These are phyloP conservation scores for Thalassophryne amazonica DNA, from an alignment of 2,797 vertebrate species.

Conservation along the genomic window DNA sequence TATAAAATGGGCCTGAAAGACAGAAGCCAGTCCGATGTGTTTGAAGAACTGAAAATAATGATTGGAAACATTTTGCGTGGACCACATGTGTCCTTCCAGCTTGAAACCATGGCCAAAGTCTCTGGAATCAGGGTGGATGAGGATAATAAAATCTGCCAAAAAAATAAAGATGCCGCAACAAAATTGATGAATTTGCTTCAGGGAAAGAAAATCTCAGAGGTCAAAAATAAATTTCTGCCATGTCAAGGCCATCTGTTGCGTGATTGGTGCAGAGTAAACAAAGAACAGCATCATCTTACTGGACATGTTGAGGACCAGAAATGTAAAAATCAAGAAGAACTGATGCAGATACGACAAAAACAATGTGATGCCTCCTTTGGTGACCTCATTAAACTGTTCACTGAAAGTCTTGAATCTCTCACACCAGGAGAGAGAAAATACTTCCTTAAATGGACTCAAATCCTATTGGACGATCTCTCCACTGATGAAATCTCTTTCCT, in stretches of 20 bases:
- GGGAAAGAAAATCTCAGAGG: conserved; percentile 22
- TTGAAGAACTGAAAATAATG: conserved; percentile 32
- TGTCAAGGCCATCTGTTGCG: conserved; percentile 79
- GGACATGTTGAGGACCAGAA: conserved; percentile 70
- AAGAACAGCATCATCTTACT: conserved; percentile 67
- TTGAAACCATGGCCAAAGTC: conserved; percentile 43
- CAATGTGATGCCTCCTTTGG: conserved; percentile 59
- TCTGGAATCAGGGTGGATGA: conserved; percentile 65
- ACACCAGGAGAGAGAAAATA: conserved; percentile 47
- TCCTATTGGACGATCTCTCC: conserved; percentile 50
- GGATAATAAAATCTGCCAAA: conserved; percentile 38
- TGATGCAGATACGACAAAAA: conserved; percentile 19
- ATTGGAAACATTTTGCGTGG: conserved; percentile 35
- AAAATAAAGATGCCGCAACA: conserved; percentile 57
- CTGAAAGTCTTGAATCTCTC: conserved; percentile 34
- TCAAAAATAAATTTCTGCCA: conserved; percentile 71
- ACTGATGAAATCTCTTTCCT: conserved; percentile 33
- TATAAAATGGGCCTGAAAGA: conserved; percentile 66
- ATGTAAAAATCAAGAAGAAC: conserved; percentile 38
- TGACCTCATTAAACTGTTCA: conserved; percentile 51
- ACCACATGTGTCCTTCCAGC: conserved; percentile 16
- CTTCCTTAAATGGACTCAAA: conserved; percentile 76
- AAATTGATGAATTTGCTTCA: conserved; percentile 28
- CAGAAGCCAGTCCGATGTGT: conserved; percentile 63
- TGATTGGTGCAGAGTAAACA: conserved; percentile 74